Base-by-base conservation (phyloP, 2,113 vertebrate genomes). In the Hassar affinis region DNA sequence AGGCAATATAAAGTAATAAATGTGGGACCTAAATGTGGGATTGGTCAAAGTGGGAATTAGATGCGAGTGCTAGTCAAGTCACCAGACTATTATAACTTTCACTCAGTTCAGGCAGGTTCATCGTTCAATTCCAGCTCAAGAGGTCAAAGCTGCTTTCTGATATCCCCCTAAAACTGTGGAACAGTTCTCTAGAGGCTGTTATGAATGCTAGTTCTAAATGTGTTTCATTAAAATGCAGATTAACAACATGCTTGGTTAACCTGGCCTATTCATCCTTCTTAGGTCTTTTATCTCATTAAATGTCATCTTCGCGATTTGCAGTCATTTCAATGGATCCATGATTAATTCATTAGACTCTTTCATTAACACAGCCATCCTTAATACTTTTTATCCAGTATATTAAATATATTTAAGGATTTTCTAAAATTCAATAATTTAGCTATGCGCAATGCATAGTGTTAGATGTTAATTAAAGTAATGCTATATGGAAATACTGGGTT, bases 191-290 rank as follows among this genome's bases (percentile, higher is more conserved):
- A 5, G 56, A 45, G 25, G 11, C 78, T 0, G 33, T 33, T 52
- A 22, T 6, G 35, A 64, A 42, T 38, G 18, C 45, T 22, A 35
- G 9, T 18, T 35, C 38, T 35, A 56, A 56, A 35, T 56, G 51
- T 38, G 33, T 57, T 78, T 78, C 52, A 78, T 78, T 78, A 78
- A 78, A 59, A 78, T 56, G 76, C 33, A 78, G 52, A 78, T 78
- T 42, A 78, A 22, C 52, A 22, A 78, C 76, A 78, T 42, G 33
- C 51, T 42, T 78, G 52, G 52, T 78, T 57, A 78, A 38, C 51
- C 20, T 18, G 6, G 52, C 11, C 52, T 57, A 78, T 59, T 78
- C 33, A 38, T 78, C 18, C 2, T 78, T 78, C 33, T n/a, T 11
- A 15, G 33, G 7, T 14, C 30, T 78, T 57, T 57, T 25, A 78